These are phyloP conservation scores for Paragorgia papillata DNA, from an alignment of 92 coral and sea anemone genomes.

Conservation along the genomic window DNA sequence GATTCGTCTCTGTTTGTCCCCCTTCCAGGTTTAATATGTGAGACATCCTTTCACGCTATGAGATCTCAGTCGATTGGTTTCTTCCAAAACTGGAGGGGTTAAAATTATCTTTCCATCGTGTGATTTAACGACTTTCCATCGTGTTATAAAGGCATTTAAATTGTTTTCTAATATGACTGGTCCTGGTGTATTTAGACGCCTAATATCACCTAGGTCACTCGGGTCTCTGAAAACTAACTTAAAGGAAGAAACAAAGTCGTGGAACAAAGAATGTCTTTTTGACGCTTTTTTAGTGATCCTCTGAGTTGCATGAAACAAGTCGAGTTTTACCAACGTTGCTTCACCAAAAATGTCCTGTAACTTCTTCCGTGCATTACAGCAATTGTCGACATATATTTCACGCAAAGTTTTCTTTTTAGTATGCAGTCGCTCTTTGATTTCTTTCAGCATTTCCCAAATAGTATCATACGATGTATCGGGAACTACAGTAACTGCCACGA, in stretches of 20 bases:
- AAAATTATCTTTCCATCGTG: slow-evolving; percentile 15
- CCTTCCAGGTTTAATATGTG: no score
- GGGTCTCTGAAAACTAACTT: slow-evolving; percentile 55
- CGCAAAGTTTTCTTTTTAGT: slow-evolving; percentile 37
- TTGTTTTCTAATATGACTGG: slow-evolving; percentile 28
- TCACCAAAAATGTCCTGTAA: slow-evolving; percentile 30
- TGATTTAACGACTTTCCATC: slow-evolving; percentile 45
- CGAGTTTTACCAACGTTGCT: not conserved
- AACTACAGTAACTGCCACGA: slow-evolving; percentile 55
- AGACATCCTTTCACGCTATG: slow-evolving; percentile 64
- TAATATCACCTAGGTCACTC: slow-evolving; percentile 48
- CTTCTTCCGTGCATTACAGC: slow-evolving; percentile 60
- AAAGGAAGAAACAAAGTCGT: slow-evolving; percentile 25
- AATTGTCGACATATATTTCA: slow-evolving; percentile 57
- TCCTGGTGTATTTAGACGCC: slow-evolving; percentile 46
- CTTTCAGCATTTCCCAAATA: slow-evolving; percentile 24
- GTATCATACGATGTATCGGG: slow-evolving; percentile 41
- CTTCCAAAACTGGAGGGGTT: not conserved
- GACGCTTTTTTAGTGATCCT: slow-evolving; percentile 11
- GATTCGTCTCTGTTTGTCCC: no score
- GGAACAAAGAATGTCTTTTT: slow-evolving; percentile 17
- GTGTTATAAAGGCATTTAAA: slow-evolving; percentile 45
- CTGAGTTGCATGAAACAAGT: slow-evolving; percentile 4
- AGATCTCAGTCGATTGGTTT: not conserved
- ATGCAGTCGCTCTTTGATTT: slow-evolving; percentile 31